Percentiles rank a stretch among this genome's conserved stretches.
These are phyloP conservation scores for Etheostoma spectabile DNA, from an alignment of 2,113 vertebrate species.

Conservation along the genomic window DNA sequence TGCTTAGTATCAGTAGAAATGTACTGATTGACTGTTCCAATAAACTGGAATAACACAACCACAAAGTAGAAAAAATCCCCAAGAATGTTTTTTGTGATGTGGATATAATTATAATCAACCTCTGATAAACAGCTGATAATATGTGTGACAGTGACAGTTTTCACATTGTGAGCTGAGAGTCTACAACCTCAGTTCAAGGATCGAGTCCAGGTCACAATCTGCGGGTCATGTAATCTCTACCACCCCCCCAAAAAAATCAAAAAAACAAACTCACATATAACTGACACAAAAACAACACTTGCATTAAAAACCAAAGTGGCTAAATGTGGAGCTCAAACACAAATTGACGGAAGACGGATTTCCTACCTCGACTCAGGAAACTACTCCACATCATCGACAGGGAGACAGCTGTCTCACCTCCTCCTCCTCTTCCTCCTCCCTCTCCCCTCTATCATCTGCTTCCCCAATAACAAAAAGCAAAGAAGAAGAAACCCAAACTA, in stretches of 20 bases:
- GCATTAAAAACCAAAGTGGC: not conserved
- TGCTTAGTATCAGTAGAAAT: not conserved
- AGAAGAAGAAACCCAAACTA: slow-evolving; percentile 43
- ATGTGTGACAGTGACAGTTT: not conserved
- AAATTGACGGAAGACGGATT: slow-evolving; percentile 40
- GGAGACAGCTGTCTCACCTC: slow-evolving; percentile 59
- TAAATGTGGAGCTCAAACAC: slow-evolving; percentile 9
- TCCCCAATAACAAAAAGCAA: slow-evolving; percentile 34
- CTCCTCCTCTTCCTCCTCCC: slow-evolving; percentile 42
- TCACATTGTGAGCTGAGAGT: not conserved
- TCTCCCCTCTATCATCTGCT: slow-evolving; percentile 56
- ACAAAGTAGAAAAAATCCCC: not conserved
- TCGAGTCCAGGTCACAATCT: slow-evolving; percentile 30
- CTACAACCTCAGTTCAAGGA: slow-evolving; percentile 21
- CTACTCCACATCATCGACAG: slow-evolving; percentile 69
- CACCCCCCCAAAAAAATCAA: not conserved
- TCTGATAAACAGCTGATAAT: not conserved
- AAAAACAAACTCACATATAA: slow-evolving; percentile 7
- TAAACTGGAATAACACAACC: not conserved
- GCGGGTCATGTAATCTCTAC: not conserved
- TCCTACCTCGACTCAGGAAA: slow-evolving; percentile 72
- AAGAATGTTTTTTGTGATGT: not conserved
- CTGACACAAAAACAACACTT: not conserved
- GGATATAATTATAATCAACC: not conserved
- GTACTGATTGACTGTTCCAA: not conserved